Evolutionary conservation across 2,888 invertebrate species (phyloP).

Genomic region (Lobophora halterata): DNA sequence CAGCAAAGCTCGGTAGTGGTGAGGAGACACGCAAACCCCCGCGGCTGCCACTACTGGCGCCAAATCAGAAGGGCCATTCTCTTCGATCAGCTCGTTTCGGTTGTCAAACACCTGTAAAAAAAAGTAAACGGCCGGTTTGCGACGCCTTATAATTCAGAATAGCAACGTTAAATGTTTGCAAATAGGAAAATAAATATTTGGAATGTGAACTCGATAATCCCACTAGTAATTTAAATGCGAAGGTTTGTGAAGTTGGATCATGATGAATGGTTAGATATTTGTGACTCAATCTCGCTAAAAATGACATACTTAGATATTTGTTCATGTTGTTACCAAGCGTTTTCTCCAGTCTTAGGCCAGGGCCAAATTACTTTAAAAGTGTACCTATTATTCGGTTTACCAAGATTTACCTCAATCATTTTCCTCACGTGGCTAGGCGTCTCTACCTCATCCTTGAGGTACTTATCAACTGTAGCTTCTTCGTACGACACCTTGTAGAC

Average conservation of each 20-base stretch:
- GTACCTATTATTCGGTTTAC: background rate
- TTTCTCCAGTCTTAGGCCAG: too few species aligned
- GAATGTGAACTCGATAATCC: too few species aligned
- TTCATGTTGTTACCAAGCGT: too few species aligned
- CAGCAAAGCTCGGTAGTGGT: slow-evolving; percentile 92
- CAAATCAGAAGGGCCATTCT: slow-evolving; percentile 83
- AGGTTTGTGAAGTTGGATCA: too few species aligned
- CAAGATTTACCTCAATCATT: slow-evolving; percentile 88
- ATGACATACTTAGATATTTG: too few species aligned
- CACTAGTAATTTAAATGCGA: too few species aligned
- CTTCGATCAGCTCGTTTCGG: slow-evolving; percentile 86
- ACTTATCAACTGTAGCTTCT: slow-evolving; percentile 65
- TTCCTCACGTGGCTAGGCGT: slow-evolving; percentile 90
- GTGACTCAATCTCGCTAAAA: too few species aligned
- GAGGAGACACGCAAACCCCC: slow-evolving; percentile 88
- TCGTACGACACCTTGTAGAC: slow-evolving; percentile 66
- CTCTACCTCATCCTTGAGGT: slow-evolving; percentile 76
- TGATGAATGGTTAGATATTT: too few species aligned
- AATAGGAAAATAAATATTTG: too few species aligned
- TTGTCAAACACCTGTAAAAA: slow-evolving; percentile 88
- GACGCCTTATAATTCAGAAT: too few species aligned
- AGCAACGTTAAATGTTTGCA: too few species aligned
- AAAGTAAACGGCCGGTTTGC: slow-evolving; percentile 1
- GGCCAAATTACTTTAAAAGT: background rate
- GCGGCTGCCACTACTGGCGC: slow-evolving; percentile 84